phyloP scores from a whole-genome alignment of 2,888 invertebrate species.

The Spodoptera exigua region DNA sequence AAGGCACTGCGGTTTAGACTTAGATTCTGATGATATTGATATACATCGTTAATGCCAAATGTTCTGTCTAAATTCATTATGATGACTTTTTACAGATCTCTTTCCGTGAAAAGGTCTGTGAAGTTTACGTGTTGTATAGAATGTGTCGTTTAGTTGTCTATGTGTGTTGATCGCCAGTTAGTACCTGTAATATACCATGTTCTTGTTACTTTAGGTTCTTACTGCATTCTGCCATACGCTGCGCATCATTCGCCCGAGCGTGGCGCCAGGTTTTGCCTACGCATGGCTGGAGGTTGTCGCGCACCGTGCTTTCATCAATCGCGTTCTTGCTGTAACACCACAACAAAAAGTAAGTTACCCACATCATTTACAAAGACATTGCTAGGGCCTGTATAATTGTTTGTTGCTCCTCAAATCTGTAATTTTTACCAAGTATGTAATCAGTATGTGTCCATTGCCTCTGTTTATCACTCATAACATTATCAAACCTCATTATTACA shows the following conservation, averaged over 20 bases:
- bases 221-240: constrained; percentile 99
- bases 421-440: too few species aligned
- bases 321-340: constrained; percentile 96
- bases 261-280: constrained; percentile 98
- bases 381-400: constrained; percentile 5
- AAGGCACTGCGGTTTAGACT: constrained; percentile 4
- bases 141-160: constrained; percentile 15
- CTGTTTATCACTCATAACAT: too few species aligned
- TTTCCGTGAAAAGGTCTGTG: constrained; percentile 25
- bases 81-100: constrained; percentile 19
- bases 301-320: constrained; percentile 98
- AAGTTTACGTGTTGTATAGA: constrained; percentile 5
- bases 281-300: constrained; percentile 99
- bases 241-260: constrained; percentile 96
- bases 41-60: constrained; percentile 3
- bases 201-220: constrained; percentile 89
- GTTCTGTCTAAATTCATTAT: constrained; percentile 19
- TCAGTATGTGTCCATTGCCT: too few species aligned
- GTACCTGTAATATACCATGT: constrained; percentile 1
- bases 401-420: constrained; percentile 1
- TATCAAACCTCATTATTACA: too few species aligned
- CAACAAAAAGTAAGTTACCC: constrained; percentile 92
- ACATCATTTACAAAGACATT: neutral
- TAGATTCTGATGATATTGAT: neutral
- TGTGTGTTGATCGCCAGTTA: constrained; percentile 5